Percentiles rank a stretch among this genome's conserved stretches.
Evolutionary conservation across 2,113 vertebrate genomes (phyloP).

Genomic region (Lasiurus borealis): DNA sequence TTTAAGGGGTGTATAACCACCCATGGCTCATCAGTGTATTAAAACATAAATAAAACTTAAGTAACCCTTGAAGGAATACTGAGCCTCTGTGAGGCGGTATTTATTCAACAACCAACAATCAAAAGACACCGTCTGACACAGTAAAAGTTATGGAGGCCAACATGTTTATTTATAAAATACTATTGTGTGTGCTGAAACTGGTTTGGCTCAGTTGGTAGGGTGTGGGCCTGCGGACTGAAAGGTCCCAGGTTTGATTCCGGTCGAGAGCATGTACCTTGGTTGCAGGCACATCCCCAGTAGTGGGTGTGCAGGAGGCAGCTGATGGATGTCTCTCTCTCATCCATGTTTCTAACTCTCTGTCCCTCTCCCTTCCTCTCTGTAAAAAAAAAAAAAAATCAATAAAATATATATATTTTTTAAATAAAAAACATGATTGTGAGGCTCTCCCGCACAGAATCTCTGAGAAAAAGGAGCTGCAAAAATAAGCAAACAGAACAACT

Average conservation of each 20-base stretch:
- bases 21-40: neutral
- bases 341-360: too few species aligned
- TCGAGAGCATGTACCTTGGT: too few species aligned
- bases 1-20: neutral
- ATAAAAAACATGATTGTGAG: neutral
- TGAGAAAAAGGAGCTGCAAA: neutral
- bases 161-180: constrained; percentile 19
- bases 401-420: too few species aligned
- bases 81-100: neutral
- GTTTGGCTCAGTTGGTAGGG: too few species aligned
- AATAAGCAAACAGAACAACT: neutral
- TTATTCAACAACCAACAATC: constrained; percentile 45
- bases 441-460: neutral
- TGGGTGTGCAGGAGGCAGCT: too few species aligned
- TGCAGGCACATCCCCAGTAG: too few species aligned
- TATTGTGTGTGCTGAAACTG: too few species aligned
- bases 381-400: too few species aligned
- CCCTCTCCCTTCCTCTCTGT: too few species aligned
- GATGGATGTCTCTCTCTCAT: too few species aligned
- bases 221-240: too few species aligned
- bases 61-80: neutral
- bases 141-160: constrained; percentile 5
- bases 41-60: neutral
- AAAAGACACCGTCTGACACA: neutral
- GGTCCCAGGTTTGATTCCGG: too few species aligned